Evolutionary conservation across 2,113 vertebrate species (phyloP).

Genomic region (Oreochromis niloticus): DNA sequence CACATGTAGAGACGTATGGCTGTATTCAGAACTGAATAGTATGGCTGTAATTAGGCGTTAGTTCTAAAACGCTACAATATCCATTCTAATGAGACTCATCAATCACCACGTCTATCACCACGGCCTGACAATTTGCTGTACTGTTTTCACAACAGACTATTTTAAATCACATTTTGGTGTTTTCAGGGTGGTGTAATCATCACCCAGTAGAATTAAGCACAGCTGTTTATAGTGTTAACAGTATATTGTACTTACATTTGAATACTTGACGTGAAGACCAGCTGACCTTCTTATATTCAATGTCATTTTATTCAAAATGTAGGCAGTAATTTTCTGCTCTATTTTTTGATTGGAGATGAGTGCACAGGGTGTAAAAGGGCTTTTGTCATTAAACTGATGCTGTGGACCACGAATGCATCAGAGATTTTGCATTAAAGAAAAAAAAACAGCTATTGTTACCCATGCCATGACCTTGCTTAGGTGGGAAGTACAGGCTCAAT

Average conservation of each 20-base stretch:
- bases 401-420: neutral
- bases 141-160: neutral
- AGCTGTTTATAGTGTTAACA: neutral
- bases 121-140: neutral
- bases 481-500: neutral
- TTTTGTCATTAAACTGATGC: neutral
- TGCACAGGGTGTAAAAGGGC: neutral
- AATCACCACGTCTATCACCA: neutral
- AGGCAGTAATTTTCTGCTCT: neutral
- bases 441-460: neutral
- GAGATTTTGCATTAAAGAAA: neutral
- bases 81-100: neutral
- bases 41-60: neutral
- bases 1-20: conserved; percentile 4
- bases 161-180: neutral
- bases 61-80: neutral
- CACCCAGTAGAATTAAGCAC: neutral
- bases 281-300: neutral
- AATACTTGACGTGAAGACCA: neutral
- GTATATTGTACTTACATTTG: neutral
- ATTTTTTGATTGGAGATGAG: neutral
- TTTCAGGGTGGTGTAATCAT: neutral
- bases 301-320: neutral
- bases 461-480: neutral
- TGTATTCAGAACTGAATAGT: conserved; percentile 30